Conservation (phyloP, 2,797 vertebrate genomes). For the Staurois parvus region DNA sequence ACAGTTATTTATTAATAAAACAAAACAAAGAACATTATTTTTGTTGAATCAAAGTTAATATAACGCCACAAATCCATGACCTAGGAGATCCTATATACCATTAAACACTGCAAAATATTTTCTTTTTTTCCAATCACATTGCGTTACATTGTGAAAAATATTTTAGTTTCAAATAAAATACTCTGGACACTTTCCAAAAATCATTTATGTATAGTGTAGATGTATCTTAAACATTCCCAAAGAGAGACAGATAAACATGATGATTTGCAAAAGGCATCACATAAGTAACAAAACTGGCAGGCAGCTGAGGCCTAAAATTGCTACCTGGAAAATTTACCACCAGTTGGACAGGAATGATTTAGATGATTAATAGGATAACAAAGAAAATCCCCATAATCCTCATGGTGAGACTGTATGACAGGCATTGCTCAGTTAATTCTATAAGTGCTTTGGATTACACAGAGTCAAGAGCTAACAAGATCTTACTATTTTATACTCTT, state of each 20-base stretch:
- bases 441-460: background rate
- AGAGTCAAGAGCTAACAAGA: background rate
- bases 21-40: background rate
- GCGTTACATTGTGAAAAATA: no score
- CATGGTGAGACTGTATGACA: conserved; percentile 2
- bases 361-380: conserved; percentile 14
- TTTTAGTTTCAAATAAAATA: no score
- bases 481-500: no score
- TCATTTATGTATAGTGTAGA: no score
- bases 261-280: background rate
- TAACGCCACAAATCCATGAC: background rate
- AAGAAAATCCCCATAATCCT: background rate
- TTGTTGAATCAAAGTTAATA: background rate
- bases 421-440: conserved; percentile 16
- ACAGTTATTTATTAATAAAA: background rate
- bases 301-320: background rate
- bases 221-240: no score
- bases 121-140: no score
- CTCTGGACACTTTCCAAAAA: no score
- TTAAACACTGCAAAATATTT: no score
- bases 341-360: conserved; percentile 10
- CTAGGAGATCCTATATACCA: no score
- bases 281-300: background rate
- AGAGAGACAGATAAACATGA: background rate
- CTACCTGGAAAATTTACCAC: no score